Evolutionary conservation across 1,140 invertebrate species (phyloP), one percentile per base, ranked within the genome.

Genomic region (Euwallacea fornicatus): DNA sequence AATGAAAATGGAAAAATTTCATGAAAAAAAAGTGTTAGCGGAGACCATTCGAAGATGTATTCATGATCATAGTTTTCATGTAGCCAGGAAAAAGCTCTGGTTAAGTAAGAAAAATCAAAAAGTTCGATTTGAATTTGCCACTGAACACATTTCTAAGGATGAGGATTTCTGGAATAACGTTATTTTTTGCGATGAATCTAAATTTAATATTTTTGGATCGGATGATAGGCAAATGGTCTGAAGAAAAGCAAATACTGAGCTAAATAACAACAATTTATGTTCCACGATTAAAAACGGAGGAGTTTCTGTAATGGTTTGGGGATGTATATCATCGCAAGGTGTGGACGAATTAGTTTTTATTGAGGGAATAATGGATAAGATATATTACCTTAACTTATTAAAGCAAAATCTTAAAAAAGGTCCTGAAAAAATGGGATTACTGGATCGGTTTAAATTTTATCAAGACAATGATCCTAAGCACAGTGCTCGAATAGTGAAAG

Each of bases 381-480:
- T 50, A 13, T n/a, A 50, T 50, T 50, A 6, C 6, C 46, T 50
- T 6, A 50, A 50, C 46, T 50, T 50, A 6, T 50, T 50, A 50
- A 50, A 50, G 13, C 46, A 50, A 50, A 50, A 50, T 50, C 46
- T 50, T 13, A 50, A 50, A 50, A 50, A 50, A 50, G 6, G 6
- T 50, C 2, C 46, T 50, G 46, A 50, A 6, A 50, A 50, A 50
- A 50, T 50, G 6, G 46, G 46, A 50, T 50, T 50, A 50, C 46
- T 11, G 46, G 46, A 50, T 50, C 46, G 46, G 46, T 50, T 50
- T 50, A 50, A 50, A 50, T 50, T 50, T 50, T 50, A 50, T 50
- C 46, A 50, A 50, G 46, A 50, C 46, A 50, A 50, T 13, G 46
- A 50, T 6, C 46, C 46, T 50, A 50, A 50, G 13, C 46, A 50